These are phyloP conservation scores for Thalassophryne amazonica DNA, from an alignment of 2,797 vertebrate genomes.

Conservation along the genomic window DNA sequence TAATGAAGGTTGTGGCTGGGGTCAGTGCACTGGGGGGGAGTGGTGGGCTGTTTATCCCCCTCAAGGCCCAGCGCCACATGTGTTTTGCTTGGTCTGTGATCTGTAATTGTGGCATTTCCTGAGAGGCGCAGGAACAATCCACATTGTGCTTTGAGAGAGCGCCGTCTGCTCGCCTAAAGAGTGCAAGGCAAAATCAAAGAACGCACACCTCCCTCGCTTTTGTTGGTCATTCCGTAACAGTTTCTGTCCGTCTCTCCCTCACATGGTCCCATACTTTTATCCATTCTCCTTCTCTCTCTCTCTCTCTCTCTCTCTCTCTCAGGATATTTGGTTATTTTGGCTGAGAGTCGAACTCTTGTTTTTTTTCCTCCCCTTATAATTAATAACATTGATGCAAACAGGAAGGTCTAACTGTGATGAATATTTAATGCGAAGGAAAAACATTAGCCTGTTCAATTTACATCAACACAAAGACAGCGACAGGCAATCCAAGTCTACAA, in stretches of 20 bases:
- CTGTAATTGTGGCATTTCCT: slow-evolving; percentile 96
- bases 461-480: slow-evolving; percentile 80
- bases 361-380: slow-evolving; percentile 70
- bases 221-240: slow-evolving; percentile 17
- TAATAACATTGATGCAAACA: slow-evolving; percentile 82
- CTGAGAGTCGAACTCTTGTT: slow-evolving; percentile 53
- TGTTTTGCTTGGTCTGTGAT: slow-evolving; percentile 82
- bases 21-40: slow-evolving; percentile 77
- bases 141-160: slow-evolving; percentile 81
- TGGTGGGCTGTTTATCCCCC: slow-evolving; percentile 81
- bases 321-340: slow-evolving; percentile 69
- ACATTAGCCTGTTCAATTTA: slow-evolving; percentile 82
- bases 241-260: slow-evolving; percentile 1
- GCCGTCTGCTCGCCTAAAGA: slow-evolving; percentile 57
- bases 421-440: slow-evolving; percentile 80
- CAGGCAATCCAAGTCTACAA: slow-evolving; percentile 71
- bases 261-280: background rate
- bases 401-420: slow-evolving; percentile 81
- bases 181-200: slow-evolving; percentile 53
- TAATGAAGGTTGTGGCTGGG: slow-evolving; percentile 82
- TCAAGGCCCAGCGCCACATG: slow-evolving; percentile 74
- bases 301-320: slow-evolving; percentile 18
- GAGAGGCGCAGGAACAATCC: slow-evolving; percentile 89
- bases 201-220: slow-evolving; percentile 17
- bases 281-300: background rate